Conservation (phyloP, 2,888 invertebrate genomes). For the Torymus texanus region DNA sequence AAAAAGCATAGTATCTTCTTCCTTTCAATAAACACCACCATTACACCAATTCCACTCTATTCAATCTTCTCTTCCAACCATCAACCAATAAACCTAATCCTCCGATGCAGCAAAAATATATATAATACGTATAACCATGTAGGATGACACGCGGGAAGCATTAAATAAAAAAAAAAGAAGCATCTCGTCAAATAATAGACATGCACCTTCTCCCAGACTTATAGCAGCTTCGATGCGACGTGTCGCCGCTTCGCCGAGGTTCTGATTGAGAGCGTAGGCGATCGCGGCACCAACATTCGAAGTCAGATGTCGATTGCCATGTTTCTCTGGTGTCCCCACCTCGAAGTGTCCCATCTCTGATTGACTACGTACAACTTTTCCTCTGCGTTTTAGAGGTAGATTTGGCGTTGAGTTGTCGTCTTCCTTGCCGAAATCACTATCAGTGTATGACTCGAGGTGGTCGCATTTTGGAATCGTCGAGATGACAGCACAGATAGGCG, state of each 20-base stretch:
- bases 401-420: neutral
- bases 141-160: no score
- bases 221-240: constrained; percentile 49
- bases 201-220: constrained; percentile 52
- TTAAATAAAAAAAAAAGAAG: no score
- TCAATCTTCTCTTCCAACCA: no score
- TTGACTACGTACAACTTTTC: constrained; percentile 58
- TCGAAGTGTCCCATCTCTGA: constrained; percentile 67
- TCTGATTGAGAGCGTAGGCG: constrained; percentile 67
- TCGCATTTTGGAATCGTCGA: constrained; percentile 69
- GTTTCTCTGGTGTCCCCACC: constrained; percentile 60
- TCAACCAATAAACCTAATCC: no score
- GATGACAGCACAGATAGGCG: constrained; percentile 63
- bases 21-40: no score
- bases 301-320: constrained; percentile 61
- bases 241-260: constrained; percentile 52
- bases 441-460: constrained; percentile 55
- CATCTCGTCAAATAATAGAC: neutral
- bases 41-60: no score
- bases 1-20: no score
- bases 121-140: no score
- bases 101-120: no score
- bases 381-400: neutral
- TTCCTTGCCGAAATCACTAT: constrained; percentile 17
- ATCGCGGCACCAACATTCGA: constrained; percentile 63